phyloP scores from a whole-genome alignment of 2,113 vertebrate species.

The Mugil cephalus region DNA sequence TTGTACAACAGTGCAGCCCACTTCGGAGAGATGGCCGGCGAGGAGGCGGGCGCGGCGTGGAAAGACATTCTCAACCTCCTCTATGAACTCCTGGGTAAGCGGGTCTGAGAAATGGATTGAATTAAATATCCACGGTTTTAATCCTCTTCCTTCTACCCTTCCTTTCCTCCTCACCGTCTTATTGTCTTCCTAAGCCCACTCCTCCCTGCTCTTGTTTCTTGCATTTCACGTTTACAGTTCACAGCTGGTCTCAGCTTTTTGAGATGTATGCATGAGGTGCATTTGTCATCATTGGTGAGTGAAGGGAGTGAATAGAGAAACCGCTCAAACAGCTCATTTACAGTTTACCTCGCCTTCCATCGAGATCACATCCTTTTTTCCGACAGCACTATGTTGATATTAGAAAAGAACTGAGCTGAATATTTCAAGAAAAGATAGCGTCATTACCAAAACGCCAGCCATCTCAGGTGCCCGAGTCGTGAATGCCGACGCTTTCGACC shows the following conservation, averaged over 20 bases:
- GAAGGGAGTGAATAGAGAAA: slow-evolving; percentile 11
- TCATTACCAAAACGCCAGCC: slow-evolving; percentile 59
- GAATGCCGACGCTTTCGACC: slow-evolving; percentile 45
- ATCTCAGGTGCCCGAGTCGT: slow-evolving; percentile 38
- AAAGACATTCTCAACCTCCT: slow-evolving; percentile 96
- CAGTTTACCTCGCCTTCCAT: neutral
- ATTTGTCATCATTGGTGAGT: slow-evolving; percentile 28
- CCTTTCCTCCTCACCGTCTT: neutral
- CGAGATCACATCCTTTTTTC: slow-evolving; percentile 21
- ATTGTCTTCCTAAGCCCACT: neutral
- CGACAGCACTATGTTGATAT: slow-evolving; percentile 20
- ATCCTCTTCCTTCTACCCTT: too few relatives aligned
- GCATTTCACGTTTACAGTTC: slow-evolving; percentile 24
- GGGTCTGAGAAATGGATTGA: slow-evolving; percentile 25
- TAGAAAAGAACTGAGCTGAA: slow-evolving; percentile 22
- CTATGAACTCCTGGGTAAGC: slow-evolving; percentile 93
- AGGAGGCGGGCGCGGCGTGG: slow-evolving; percentile 90
- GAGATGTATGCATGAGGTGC: slow-evolving; percentile 35
- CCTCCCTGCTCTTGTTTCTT: neutral
- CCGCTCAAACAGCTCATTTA: slow-evolving; percentile 9
- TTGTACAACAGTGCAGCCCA: slow-evolving; percentile 92
- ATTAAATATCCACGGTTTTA: slow-evolving; percentile 46
- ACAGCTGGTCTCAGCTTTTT: slow-evolving; percentile 25
- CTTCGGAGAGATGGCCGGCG: slow-evolving; percentile 90
- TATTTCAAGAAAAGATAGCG: slow-evolving; percentile 30